Evolutionary conservation across 1,140 invertebrate species (phyloP).

Genomic region (Periplaneta americana): DNA sequence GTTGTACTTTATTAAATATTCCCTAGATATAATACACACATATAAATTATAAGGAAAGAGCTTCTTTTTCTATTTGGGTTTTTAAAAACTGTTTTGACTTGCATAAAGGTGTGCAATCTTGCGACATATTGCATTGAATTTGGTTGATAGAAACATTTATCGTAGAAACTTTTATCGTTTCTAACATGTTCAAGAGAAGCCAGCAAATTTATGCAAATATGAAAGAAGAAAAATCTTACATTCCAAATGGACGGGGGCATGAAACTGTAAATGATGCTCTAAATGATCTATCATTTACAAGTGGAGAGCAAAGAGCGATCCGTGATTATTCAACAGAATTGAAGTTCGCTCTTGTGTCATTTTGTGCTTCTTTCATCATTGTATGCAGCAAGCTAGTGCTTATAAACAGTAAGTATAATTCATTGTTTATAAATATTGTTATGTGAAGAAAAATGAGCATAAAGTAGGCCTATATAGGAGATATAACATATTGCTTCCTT

Average conservation of each 20-base stretch:
- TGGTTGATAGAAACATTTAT: too few species aligned
- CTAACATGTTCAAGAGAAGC: neutral
- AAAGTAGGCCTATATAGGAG: too few species aligned
- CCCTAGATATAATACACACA: neutral
- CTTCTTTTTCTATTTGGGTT: neutral
- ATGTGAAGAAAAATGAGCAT: neutral
- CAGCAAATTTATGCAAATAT: neutral
- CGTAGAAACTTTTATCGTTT: neutral
- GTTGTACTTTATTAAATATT: neutral
- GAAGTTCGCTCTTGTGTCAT: neutral
- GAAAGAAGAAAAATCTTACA: neutral
- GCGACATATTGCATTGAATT: neutral
- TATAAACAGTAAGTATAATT: slow-evolving; percentile 2
- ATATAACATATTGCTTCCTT: too few species aligned
- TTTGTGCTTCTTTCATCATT: neutral
- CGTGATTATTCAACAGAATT: neutral
- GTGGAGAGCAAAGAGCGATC: neutral
- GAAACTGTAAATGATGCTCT: neutral
- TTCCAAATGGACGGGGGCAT: neutral
- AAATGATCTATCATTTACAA: neutral
- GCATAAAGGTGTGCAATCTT: neutral
- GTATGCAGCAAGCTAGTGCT: neutral
- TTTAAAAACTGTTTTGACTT: neutral
- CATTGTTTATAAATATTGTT: neutral
- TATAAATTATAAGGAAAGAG: neutral